Base-by-base conservation (phyloP, 2,888 invertebrate genomes). In the Hemaris fuciformis region DNA sequence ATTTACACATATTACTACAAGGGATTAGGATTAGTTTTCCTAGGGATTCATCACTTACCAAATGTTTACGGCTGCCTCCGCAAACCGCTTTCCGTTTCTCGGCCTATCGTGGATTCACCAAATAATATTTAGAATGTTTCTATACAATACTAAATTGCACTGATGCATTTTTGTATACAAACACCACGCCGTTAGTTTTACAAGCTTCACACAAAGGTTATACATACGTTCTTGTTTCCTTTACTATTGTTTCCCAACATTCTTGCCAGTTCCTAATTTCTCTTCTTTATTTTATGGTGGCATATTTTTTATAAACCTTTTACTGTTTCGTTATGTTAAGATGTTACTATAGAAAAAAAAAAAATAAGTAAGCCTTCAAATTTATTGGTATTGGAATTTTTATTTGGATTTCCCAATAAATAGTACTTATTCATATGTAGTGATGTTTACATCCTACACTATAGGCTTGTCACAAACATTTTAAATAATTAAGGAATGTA, bases 41-140 rank as follows among this genome's bases (percentile, higher is more conserved):
- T 27, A 27, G 25, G 15, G 18, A 18, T 53, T 43, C 18, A 10
- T 31, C 18, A 53, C 53, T 53, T 53, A 53, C 53, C 53, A 53
- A 27, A 3, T 53, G 27, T 53, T 53, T 31, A 53, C 53, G 53
- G 53, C 53, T 31, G 53, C 53, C 53, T 53, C 53, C 53, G 53
- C 53, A 53, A 53, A 53, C 53, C 53, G 53, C 53, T 27, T 31
- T 53, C 53, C 18, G 53, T 53, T 53, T 53, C 53, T 53, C 18
- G 53, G 53, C 53, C 53, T 53, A 53, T 31, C 18, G 18, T 53
- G 27, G 53, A 53, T 53, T 53, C 53, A 53, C 31, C 10, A 53
- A 10, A 53, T 27, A 53, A 31, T 53, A 53, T 53, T 53, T 3
- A 31, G 18, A 31, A 15, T 25, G 27, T 48, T 48, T 48, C 8